Evolutionary conservation across 2,888 invertebrate species (phyloP).

Genomic region (Cremastobaeus sp.): DNA sequence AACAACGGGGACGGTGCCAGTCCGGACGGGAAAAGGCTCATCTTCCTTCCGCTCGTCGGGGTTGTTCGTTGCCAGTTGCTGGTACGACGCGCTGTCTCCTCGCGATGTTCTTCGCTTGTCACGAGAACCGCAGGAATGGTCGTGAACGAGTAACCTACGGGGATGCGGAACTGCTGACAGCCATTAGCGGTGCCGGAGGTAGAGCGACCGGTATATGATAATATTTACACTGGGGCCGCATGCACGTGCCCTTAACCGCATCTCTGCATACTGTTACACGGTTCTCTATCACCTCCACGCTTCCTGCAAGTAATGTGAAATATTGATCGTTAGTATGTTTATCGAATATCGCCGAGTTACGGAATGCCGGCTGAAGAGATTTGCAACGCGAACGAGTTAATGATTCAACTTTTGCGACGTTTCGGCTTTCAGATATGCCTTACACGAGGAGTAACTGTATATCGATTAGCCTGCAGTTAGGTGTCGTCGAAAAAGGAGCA

Average conservation of each 20-base stretch:
- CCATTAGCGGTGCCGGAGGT: constrained; percentile 90
- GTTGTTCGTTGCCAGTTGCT: constrained; percentile 43
- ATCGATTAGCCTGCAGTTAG: no score
- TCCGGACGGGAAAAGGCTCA: constrained; percentile 44
- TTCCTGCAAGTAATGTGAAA: constrained; percentile 83
- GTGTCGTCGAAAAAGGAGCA: no score
- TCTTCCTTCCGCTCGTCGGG: constrained; percentile 28
- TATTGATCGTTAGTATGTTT: constrained; percentile 55
- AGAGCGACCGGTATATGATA: constrained; percentile 96
- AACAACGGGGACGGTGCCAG: constrained; percentile 23
- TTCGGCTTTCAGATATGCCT: no score
- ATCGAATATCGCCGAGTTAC: constrained; percentile 39
- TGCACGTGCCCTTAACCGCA: constrained; percentile 95
- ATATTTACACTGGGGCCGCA: constrained; percentile 96
- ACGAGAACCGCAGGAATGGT: constrained; percentile 53
- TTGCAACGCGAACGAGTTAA: no score
- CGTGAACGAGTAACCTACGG: constrained; percentile 65
- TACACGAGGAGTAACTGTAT: no score
- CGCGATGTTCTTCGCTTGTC: constrained; percentile 45
- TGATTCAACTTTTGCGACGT: no score
- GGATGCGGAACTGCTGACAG: constrained; percentile 79
- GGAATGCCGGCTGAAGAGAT: background rate
- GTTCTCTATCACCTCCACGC: constrained; percentile 96
- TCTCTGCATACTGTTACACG: constrained; percentile 97
- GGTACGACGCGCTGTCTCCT: constrained; percentile 33